phyloP scores from a whole-genome alignment of 2,113 vertebrate genomes.

The Phocoena phocoena region DNA sequence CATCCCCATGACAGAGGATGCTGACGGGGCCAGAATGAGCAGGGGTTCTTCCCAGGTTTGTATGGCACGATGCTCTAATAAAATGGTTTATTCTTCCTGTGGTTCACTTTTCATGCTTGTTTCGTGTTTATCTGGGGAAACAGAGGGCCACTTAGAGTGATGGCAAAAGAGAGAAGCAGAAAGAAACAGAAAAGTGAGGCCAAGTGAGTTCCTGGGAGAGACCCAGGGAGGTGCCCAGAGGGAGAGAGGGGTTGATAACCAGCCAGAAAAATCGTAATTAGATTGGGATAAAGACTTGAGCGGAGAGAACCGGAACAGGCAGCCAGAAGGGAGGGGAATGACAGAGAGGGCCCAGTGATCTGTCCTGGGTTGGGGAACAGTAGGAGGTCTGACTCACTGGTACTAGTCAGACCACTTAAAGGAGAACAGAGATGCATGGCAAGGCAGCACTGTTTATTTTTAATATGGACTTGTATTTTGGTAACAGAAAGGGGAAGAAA shows the following conservation, averaged over 20 bases:
- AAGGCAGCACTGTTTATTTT: not conserved
- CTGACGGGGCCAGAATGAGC: not conserved
- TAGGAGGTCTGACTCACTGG: not conserved
- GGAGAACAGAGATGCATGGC: not conserved
- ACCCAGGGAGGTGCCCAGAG: not conserved
- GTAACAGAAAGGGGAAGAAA: conserved; percentile 14
- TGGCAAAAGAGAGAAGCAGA: conserved; percentile 17
- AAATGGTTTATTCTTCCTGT: not conserved
- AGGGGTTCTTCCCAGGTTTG: not conserved
- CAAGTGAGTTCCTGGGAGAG: not conserved
- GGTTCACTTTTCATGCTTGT: not conserved
- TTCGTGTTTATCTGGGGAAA: not conserved
- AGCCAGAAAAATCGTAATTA: not conserved
- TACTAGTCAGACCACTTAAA: not conserved
- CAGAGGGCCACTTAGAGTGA: not conserved
- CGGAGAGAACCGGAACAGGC: not conserved
- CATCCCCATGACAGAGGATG: not conserved
- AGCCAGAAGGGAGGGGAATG: not conserved
- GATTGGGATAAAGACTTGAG: not conserved
- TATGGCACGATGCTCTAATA: not conserved
- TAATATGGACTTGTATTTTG: conserved; percentile 19
- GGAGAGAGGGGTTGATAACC: not conserved
- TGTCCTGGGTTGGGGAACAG: not conserved
- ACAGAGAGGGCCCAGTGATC: not conserved
- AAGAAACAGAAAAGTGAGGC: not conserved